phyloP scores from a whole-genome alignment of 2,113 vertebrate species.

The Oryzias curvinotus region DNA sequence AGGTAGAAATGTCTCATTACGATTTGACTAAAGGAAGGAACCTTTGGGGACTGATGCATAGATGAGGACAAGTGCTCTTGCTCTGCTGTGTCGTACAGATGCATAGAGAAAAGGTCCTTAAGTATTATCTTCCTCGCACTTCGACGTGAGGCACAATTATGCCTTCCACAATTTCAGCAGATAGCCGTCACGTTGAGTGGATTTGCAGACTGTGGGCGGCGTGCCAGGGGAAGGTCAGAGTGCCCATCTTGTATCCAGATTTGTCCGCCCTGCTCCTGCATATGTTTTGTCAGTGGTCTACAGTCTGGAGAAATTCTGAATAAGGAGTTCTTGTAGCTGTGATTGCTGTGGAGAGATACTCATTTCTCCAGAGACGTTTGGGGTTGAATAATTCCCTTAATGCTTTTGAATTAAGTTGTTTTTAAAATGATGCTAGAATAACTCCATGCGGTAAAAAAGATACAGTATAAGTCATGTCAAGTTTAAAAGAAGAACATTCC shows the following conservation, averaged over 20 bases:
- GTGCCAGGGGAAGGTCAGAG: conserved; percentile 80
- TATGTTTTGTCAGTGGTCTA: conserved; percentile 64
- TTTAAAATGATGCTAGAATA: conserved; percentile 10
- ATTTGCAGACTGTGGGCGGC: conserved; percentile 73
- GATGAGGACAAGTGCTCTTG: conserved; percentile 71
- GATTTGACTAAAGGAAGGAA: conserved; percentile 66
- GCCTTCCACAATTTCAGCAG: conserved; percentile 69
- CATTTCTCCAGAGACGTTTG: conserved; percentile 38
- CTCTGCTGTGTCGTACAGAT: conserved; percentile 71
- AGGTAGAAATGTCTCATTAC: conserved; percentile 78
- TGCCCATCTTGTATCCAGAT: conserved; percentile 78
- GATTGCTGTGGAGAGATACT: conserved; percentile 52
- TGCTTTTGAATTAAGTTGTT: conserved; percentile 23
- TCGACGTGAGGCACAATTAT: conserved; percentile 79
- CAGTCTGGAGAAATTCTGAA: conserved; percentile 58
- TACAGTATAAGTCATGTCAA: conserved; percentile 5
- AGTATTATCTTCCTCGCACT: conserved; percentile 75
- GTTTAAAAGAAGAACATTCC: conserved; percentile 17
- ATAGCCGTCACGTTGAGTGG: conserved; percentile 75
- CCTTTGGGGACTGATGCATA: conserved; percentile 73
- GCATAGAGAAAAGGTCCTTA: conserved; percentile 78
- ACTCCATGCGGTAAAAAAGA: background rate
- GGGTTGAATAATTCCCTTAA: conserved; percentile 6
- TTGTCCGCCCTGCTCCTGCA: conserved; percentile 69
- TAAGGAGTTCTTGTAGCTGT: conserved; percentile 65